Evolutionary conservation across 2,888 invertebrate species (phyloP), one percentile per base, ranked within the genome.

Genomic region (Metellina segmentata): DNA sequence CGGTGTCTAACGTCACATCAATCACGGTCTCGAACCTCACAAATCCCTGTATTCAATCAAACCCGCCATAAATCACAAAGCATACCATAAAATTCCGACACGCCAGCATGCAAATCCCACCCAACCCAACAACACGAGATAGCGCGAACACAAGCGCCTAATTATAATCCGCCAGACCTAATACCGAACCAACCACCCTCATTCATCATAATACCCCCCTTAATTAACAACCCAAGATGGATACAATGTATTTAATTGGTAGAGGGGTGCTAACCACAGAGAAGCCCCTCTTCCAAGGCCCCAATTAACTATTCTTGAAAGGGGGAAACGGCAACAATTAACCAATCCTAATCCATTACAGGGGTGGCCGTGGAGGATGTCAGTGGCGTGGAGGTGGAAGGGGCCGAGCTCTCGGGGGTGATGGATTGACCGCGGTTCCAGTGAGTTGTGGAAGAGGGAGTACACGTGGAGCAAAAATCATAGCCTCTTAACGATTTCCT

Each of bases 401-500:
- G 34, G 53, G 53, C 48, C 49, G 53, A 71, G 49, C 20, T 61
- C 52, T 83, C 34, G 74, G 8, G n/a, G 61, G 75, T 86, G 90
- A 90, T 85, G 85, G 90, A 90, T 86, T 52, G 78, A 52, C 78
- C 70, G 49, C 61, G 85, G 74, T 69, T 81, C 34, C 81, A 81
- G 69, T 48, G 16, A 19, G 52, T 72, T 16, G 19, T 16, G 49
- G 78, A n/a, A 34, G 70, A 74, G 69, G 49, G 61, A 52, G 72
- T 71, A 34, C 34, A 34, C 34, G 34, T 34, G 34, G 77, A 48
- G n/a, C 81, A 70, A 70, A 86, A 90, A 90, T 90, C 90, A 90
- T 90, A 81, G 81, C 90, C 85, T 85, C 85, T 79, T 85, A 90
- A 90, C 85, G 90, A 86, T 90, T 90, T 90, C 85, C 90, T 81